Conservation (phyloP, 2,797 vertebrate genomes). For the Echeneis naucrates region DNA sequence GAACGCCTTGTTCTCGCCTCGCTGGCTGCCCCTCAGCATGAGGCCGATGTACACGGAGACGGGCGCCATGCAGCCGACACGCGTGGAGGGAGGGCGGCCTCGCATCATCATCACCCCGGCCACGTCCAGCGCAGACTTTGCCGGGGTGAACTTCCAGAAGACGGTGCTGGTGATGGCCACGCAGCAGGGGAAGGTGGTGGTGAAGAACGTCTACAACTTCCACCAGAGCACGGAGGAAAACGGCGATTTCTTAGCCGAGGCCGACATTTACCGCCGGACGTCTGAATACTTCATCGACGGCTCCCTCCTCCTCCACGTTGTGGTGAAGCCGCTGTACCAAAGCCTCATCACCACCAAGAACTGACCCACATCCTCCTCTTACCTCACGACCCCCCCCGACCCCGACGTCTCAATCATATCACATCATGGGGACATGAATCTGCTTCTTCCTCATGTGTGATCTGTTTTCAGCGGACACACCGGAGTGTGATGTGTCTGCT, state of each 20-base stretch:
- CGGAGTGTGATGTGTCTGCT: not conserved
- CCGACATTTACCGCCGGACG: slow-evolving; percentile 88
- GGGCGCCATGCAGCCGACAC: slow-evolving; percentile 84
- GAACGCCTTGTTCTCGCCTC: slow-evolving; percentile 94
- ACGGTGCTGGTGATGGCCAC: slow-evolving; percentile 90
- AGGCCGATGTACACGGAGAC: slow-evolving; percentile 87
- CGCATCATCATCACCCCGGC: slow-evolving; percentile 93
- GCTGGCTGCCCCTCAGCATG: slow-evolving; percentile 92
- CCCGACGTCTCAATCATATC: slow-evolving; percentile 44
- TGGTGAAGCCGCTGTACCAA: slow-evolving; percentile 95
- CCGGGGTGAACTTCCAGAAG: slow-evolving; percentile 96
- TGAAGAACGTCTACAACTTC: slow-evolving; percentile 92
- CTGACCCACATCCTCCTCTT: slow-evolving; percentile 63
- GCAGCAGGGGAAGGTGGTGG: slow-evolving; percentile 87
- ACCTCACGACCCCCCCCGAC: slow-evolving; percentile 1
- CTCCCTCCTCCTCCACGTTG: slow-evolving; percentile 91
- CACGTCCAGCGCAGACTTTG: slow-evolving; percentile 90
- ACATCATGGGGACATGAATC: slow-evolving; percentile 9
- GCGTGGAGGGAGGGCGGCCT: slow-evolving; percentile 88
- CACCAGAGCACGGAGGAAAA: slow-evolving; percentile 97
- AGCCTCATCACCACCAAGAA: slow-evolving; percentile 90
- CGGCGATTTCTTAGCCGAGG: slow-evolving; percentile 88
- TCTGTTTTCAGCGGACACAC: slow-evolving; percentile 18
- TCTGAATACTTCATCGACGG: slow-evolving; percentile 93
- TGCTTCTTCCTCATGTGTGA: slow-evolving; percentile 24